phyloP scores from a whole-genome alignment of 2,888 invertebrate species.

The Chelonus formosanus region DNA sequence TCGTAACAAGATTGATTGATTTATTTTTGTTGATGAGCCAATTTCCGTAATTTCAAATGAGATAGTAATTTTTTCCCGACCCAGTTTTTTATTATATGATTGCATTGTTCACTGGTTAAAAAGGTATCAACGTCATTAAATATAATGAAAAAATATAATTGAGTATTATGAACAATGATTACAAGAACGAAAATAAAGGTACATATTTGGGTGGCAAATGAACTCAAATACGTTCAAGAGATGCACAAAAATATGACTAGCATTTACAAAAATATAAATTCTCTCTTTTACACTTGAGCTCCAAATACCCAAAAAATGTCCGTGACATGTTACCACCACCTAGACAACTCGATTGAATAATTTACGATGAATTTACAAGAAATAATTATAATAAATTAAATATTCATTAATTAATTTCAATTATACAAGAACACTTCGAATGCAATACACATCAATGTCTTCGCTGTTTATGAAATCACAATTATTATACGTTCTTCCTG shows the following conservation, averaged over 20 bases:
- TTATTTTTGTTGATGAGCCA: too few relatives aligned
- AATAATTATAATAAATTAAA: neutral
- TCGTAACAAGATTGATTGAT: too few relatives aligned
- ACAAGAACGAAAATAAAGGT: neutral
- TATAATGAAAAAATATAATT: conserved; percentile 4
- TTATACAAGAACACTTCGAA: too few relatives aligned
- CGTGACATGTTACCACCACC: neutral
- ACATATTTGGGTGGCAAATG: conserved; percentile 12
- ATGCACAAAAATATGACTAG: conserved; percentile 56
- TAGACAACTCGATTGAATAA: neutral
- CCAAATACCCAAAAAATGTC: neutral
- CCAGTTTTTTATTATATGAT: too few relatives aligned
- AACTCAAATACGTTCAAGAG: conserved; percentile 34
- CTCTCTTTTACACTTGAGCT: conserved; percentile 23
- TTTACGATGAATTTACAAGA: neutral
- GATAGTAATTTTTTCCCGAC: too few relatives aligned
- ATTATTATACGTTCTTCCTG: too few relatives aligned
- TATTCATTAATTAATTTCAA: neutral
- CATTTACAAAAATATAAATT: conserved; percentile 51
- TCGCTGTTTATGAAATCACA: too few relatives aligned
- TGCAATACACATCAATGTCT: too few relatives aligned
- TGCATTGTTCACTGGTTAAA: conserved; percentile 1
- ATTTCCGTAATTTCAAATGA: too few relatives aligned
- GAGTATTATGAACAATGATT: neutral
- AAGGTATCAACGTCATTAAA: conserved; percentile 33